phyloP scores from a whole-genome alignment of 2,888 invertebrate species.

The Agrilus mali region DNA sequence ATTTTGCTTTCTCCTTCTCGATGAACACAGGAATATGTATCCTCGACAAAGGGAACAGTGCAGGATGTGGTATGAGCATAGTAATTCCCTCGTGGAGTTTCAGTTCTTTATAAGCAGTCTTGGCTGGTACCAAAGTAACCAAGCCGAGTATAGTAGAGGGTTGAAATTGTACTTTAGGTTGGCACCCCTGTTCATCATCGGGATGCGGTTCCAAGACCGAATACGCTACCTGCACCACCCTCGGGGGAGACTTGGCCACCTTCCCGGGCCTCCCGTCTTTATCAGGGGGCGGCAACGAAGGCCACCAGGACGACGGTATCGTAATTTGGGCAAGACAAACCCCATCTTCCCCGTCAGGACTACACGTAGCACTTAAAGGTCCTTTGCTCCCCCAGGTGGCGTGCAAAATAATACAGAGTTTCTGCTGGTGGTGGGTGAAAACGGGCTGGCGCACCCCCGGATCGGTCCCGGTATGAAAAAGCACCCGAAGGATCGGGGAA shows the following conservation, averaged over 20 bases:
- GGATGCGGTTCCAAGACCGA: constrained; percentile 76
- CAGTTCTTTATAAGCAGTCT: constrained; percentile 72
- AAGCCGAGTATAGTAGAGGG: constrained; percentile 41
- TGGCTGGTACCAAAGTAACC: constrained; percentile 64
- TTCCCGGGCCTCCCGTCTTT: constrained; percentile 41
- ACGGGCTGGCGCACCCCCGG: constrained; percentile 61
- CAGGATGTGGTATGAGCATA: constrained; percentile 75
- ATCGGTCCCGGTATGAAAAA: constrained; percentile 85
- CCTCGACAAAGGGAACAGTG: constrained; percentile 79
- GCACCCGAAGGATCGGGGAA: constrained; percentile 79
- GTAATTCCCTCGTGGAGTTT: constrained; percentile 73
- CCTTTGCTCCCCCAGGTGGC: constrained; percentile 48
- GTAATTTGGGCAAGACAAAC: constrained; percentile 77
- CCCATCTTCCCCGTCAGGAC: constrained; percentile 84
- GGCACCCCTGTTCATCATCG: constrained; percentile 52
- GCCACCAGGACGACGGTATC: constrained; percentile 88
- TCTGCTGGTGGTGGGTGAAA: constrained; percentile 47
- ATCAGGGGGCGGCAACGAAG: constrained; percentile 51
- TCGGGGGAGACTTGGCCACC: constrained; percentile 43
- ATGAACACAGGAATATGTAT: constrained; percentile 86
- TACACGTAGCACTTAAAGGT: constrained; percentile 77
- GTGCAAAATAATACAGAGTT: constrained; percentile 68
- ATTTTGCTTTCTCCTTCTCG: constrained; percentile 52
- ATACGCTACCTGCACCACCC: constrained; percentile 70
- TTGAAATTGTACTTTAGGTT: constrained; percentile 59